Base-by-base conservation (phyloP, 2,113 vertebrate species). In the Cyphomyrus plagiostoma region DNA sequence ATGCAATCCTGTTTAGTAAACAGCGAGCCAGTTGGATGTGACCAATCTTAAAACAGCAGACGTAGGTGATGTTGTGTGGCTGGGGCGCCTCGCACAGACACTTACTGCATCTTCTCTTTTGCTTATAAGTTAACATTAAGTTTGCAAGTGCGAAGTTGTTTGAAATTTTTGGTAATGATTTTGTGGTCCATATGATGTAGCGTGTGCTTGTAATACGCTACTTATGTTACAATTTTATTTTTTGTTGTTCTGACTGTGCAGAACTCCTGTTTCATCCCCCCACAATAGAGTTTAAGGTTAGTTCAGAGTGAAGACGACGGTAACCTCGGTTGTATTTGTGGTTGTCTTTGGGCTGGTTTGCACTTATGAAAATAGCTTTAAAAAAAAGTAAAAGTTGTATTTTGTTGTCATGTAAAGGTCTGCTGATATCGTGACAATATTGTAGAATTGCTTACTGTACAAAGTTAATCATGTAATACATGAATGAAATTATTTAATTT, bases 1-100 rank as follows among this genome's bases (percentile, higher is more conserved):
- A 48, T 66, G 58, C 52, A 88, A 92, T 91, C 91, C 87, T 86
- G 70, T 88, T 91, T 83, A 46, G 48, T 87, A 10, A 53, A 53
- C n/a, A 17, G 23, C 15, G 13, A 56, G 50, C 49, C 85, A 87
- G 50, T 52, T 87, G 85, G 13, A 87, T 53, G 30, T 48, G 35
- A 45, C 82, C 45, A 48, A 2, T 30, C 15, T 9, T 35, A 53
- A 39, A 26, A 13, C 10, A 53, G 49, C 30, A 82, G 35, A 74
- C 45, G 35, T 23, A 45, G 39, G 42, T 84, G 45, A 35, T 35
- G 35, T 35, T 35, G 35, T 35, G 35, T 35, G 35, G 35, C 35
- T 35, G 35, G 23, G 26, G 17, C 45, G 30, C n/a, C 48, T 11
- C 0, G 23, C 56, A 74, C 45, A 49, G 6, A 23, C 77, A 52